Percentiles rank a stretch among this genome's conserved stretches.
phyloP scores from a whole-genome alignment of 1,140 invertebrate genomes.

The Pseudomyrmex cubaensis region DNA sequence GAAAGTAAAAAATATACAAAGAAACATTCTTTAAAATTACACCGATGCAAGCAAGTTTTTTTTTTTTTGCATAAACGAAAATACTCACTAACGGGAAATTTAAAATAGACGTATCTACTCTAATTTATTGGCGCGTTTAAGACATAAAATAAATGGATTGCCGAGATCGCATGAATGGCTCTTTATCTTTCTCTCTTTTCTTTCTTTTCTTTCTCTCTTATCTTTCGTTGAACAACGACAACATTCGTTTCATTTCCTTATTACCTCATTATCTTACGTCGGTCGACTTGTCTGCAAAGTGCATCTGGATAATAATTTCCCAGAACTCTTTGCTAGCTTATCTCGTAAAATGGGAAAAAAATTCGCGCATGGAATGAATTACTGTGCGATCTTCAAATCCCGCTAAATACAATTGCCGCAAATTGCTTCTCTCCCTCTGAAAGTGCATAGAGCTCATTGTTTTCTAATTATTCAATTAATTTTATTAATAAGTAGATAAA shows the following conservation, averaged over 20 bases:
- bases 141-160: conserved; percentile 48
- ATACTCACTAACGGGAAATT: conserved; percentile 42
- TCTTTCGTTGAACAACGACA: conserved; percentile 14
- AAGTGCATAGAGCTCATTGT: background rate
- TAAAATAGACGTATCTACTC: conserved; percentile 33
- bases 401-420: conserved; percentile 13
- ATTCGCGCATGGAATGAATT: conserved; percentile 26
- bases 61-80: conserved; percentile 37
- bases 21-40: conserved; percentile 23
- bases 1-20: no score
- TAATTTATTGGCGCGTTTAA: conserved; percentile 58
- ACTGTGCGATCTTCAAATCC: background rate
- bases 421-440: background rate
- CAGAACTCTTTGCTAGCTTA: conserved; percentile 41
- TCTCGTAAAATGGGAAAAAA: conserved; percentile 50
- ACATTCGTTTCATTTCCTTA: conserved; percentile 59
- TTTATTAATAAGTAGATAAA: conserved; percentile 15
- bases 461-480: conserved; percentile 25
- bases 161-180: conserved; percentile 41
- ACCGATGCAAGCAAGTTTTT: background rate
- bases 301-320: conserved; percentile 52
- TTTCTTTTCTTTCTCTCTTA: conserved; percentile 1
- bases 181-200: conserved; percentile 1
- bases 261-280: conserved; percentile 59
- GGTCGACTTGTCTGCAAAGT: conserved; percentile 41